These are phyloP conservation scores for Pseudomyrmex pallidus DNA, from an alignment of 1,140 invertebrate species.

Conservation along the genomic window DNA sequence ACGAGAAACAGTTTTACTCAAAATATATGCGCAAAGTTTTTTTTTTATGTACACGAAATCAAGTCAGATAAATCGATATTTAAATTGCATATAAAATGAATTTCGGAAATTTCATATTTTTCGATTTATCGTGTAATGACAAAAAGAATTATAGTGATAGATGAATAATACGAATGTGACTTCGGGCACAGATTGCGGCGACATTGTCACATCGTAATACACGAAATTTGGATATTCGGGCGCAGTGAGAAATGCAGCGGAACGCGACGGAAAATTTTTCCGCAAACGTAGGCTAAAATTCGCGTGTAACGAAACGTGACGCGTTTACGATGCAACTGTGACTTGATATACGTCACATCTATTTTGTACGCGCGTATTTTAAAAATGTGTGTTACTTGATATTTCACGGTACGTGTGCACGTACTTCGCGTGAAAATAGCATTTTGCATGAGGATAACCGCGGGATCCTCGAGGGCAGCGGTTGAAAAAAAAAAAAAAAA, in stretches of 20 bases:
- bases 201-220: conserved; percentile 9
- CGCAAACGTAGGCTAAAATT: conserved; percentile 45
- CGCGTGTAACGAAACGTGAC: conserved; percentile 41
- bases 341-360: conserved; percentile 45
- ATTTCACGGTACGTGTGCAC: conserved; percentile 47
- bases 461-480: conserved; percentile 27
- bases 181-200: conserved; percentile 4
- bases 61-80: too few species aligned
- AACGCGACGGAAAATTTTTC: conserved; percentile 40
- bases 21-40: too few species aligned
- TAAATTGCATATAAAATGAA: too few species aligned
- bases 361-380: conserved; percentile 40
- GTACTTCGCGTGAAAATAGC: conserved; percentile 55
- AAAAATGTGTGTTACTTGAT: conserved; percentile 51
- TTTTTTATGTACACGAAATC: too few species aligned
- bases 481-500: too few species aligned
- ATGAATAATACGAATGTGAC: conserved; percentile 18
- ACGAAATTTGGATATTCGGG: conserved; percentile 29
- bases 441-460: conserved; percentile 54
- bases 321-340: conserved; percentile 52
- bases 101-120: too few species aligned
- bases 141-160: conserved; percentile 13
- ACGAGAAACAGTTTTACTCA: too few species aligned
- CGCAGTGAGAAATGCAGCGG: conserved; percentile 17
- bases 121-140: neutral